phyloP scores from a whole-genome alignment of 2,888 invertebrate genomes.

The Lamproptera curius region DNA sequence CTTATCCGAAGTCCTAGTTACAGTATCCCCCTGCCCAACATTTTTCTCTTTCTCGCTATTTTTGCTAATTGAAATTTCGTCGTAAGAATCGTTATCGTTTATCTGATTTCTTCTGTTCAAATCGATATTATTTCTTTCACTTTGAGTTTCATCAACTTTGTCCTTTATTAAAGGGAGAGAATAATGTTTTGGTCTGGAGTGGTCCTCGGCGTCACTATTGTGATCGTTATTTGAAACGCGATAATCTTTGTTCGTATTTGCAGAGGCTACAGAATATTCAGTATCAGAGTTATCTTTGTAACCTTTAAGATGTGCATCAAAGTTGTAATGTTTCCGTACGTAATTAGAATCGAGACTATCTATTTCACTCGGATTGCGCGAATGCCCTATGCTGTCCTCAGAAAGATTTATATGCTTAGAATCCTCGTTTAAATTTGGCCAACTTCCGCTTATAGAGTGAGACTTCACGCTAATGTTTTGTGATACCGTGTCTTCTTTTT shows the following conservation, averaged over 20 bases:
- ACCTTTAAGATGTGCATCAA: constrained; percentile 65
- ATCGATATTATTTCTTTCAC: constrained; percentile 50
- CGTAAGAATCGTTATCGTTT: constrained; percentile 42
- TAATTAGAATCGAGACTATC: constrained; percentile 79
- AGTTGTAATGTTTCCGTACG: constrained; percentile 76
- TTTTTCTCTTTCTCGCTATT: constrained; percentile 35
- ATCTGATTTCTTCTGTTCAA: constrained; percentile 30
- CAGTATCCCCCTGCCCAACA: constrained; percentile 26
- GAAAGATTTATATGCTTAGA: constrained; percentile 60
- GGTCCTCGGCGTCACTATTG: constrained; percentile 58
- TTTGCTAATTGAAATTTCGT: constrained; percentile 48
- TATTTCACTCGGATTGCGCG: constrained; percentile 74
- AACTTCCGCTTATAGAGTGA: constrained; percentile 65
- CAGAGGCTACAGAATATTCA: constrained; percentile 56
- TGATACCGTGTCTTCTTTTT: constrained; percentile 57
- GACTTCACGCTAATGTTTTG: constrained; percentile 57
- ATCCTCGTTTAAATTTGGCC: constrained; percentile 70
- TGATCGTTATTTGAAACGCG: constrained; percentile 62
- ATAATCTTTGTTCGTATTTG: constrained; percentile 56
- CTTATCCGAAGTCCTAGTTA: constrained; percentile 29
- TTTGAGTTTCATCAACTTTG: constrained; percentile 55
- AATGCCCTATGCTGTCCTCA: constrained; percentile 71
- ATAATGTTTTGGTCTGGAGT: constrained; percentile 59
- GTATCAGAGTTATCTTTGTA: constrained; percentile 71
- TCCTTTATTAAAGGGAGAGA: constrained; percentile 68